Conservation (phyloP, 1,140 invertebrate genomes). For the Polypedilum vanderplanki region DNA sequence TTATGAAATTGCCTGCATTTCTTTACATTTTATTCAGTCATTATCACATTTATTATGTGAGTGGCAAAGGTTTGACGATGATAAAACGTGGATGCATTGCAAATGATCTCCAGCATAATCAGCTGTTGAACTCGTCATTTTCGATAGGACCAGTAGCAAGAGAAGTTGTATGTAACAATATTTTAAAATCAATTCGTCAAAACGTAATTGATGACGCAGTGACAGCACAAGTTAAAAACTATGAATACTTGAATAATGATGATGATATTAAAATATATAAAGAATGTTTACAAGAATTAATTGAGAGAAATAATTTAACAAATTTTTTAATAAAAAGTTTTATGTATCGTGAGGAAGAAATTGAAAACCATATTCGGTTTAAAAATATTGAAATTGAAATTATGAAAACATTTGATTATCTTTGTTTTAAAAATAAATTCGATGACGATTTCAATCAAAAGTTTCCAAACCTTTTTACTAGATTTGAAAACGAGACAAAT, state of each 20-base stretch:
- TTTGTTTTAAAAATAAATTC: not conserved
- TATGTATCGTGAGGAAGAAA: not conserved
- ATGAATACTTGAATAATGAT: not conserved
- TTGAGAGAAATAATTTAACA: not conserved
- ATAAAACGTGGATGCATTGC: slow-evolving; percentile 3
- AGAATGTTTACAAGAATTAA: not conserved
- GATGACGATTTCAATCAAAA: not conserved
- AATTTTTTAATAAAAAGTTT: not conserved
- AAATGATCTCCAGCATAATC: not conserved
- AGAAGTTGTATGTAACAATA: not conserved
- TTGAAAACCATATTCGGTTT: not conserved
- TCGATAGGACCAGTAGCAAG: not conserved
- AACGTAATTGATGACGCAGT: not conserved
- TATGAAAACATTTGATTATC: not conserved
- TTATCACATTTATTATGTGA: not conserved
- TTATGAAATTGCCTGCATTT: no score
- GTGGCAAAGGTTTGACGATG: not conserved
- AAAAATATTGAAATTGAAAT: not conserved
- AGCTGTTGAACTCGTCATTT: not conserved
- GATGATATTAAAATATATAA: not conserved
- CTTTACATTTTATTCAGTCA: not conserved
- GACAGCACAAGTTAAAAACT: not conserved
- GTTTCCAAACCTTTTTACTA: not conserved
- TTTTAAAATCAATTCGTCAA: not conserved
- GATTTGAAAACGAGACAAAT: not conserved